These are phyloP conservation scores for Acanthurus leucopareius DNA, from an alignment of 2,797 vertebrate genomes.

Conservation along the genomic window DNA sequence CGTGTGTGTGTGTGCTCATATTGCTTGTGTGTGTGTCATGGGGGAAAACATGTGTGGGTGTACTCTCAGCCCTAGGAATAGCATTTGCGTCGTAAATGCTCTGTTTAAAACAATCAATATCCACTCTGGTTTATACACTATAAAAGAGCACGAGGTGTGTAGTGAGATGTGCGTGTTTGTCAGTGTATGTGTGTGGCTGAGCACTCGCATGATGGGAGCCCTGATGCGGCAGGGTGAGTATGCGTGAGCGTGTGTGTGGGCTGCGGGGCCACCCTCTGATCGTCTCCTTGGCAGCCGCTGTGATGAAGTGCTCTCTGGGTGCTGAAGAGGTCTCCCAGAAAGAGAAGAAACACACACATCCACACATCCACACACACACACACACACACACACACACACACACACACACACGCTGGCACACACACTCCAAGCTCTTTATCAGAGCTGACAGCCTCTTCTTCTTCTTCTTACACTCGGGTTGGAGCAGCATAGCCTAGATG, in stretches of 20 bases:
- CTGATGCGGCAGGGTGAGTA: conserved; percentile 71
- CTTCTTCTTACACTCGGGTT: conserved; percentile 55
- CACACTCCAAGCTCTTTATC: conserved; percentile 70
- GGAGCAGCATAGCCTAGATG: conserved; percentile 71
- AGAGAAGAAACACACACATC: conserved; percentile 58
- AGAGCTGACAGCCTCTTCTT: conserved; percentile 78
- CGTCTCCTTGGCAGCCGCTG: conserved; percentile 81
- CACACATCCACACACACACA: conserved; percentile 3
- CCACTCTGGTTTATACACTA: conserved; percentile 63
- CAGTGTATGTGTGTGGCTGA: conserved; percentile 30
- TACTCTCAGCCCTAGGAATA: conserved; percentile 74
- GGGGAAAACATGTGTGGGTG: conserved; percentile 76
- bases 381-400: conserved; percentile 45
- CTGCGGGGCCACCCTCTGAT: conserved; percentile 81
- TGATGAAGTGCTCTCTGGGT: conserved; percentile 77
- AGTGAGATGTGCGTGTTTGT: conserved; percentile 40
- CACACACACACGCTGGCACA: conserved; percentile 46
- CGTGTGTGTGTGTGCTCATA: conserved; percentile 21
- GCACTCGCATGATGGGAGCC: conserved; percentile 51
- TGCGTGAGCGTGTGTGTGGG: conserved; percentile 84
- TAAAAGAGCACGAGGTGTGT: conserved; percentile 59
- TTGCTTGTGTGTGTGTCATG: conserved; percentile 45
- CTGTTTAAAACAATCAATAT: conserved; percentile 85
- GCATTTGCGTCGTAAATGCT: conserved; percentile 78
- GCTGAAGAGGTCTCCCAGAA: conserved; percentile 76